These are phyloP conservation scores for Pseudorhombus dupliciocellatus DNA, from an alignment of 2,113 vertebrate species.

Conservation along the genomic window DNA sequence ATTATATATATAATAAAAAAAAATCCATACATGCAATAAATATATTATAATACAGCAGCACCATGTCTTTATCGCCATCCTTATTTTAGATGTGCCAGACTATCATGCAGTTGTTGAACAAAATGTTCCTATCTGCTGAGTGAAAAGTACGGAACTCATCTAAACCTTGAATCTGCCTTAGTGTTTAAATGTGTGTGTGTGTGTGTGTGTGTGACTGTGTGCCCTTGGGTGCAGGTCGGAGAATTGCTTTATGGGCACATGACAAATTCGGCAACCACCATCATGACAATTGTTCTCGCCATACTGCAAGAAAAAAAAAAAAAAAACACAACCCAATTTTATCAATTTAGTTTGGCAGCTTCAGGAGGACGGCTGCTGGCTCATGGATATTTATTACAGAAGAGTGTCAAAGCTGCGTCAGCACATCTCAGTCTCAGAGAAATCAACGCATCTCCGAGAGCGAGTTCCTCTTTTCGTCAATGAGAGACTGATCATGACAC, in stretches of 20 bases:
- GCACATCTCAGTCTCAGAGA: conserved; percentile 27
- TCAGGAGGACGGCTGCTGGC: conserved; percentile 47
- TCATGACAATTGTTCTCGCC: conserved; percentile 58
- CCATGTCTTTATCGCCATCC: background rate
- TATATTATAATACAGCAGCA: background rate
- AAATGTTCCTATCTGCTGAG: background rate
- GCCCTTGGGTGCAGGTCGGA: conserved; percentile 33
- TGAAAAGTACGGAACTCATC: conserved; percentile 24
- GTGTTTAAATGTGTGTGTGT: background rate
- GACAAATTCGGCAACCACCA: conserved; percentile 58
- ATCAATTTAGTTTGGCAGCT: conserved; percentile 63
- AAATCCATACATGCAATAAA: background rate
- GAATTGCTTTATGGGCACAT: conserved; percentile 66
- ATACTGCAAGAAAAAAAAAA: conserved; percentile 42
- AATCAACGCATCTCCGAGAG: conserved; percentile 10
- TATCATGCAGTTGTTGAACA: conserved; percentile 4
- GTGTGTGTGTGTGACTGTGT: conserved; percentile 22
- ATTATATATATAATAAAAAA: background rate
- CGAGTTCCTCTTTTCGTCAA: conserved; percentile 46
- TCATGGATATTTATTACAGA: conserved; percentile 48
- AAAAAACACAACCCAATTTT: conserved; percentile 49
- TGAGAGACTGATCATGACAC: conserved; percentile 34
- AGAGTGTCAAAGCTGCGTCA: conserved; percentile 34
- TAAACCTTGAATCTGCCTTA: conserved; percentile 34
- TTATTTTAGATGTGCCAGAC: background rate